These are phyloP conservation scores for Chromoteleia sp. DNA, from an alignment of 2,888 invertebrate species.

Conservation along the genomic window DNA sequence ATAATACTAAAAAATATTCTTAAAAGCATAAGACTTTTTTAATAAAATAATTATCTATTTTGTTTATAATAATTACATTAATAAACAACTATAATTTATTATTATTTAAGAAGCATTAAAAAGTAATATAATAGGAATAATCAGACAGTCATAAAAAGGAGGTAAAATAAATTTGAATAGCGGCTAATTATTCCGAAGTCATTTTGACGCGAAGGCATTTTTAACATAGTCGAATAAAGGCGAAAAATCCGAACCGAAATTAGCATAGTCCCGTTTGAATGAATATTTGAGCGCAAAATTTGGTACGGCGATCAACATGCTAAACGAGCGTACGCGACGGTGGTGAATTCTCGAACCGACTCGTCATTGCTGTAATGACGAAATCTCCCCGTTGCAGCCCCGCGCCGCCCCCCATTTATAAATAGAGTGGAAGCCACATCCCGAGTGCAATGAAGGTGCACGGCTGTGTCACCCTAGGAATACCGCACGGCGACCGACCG, in stretches of 20 bases:
- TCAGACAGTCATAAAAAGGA: neutral
- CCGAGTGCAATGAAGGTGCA: slow-evolving; percentile 69
- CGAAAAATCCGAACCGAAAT: neutral
- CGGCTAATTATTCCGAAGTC: neutral
- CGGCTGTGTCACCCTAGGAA: slow-evolving; percentile 67
- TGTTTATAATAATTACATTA: no score
- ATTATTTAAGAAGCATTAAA: neutral
- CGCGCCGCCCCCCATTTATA: slow-evolving; percentile 70
- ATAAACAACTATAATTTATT: no score
- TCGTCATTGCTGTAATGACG: slow-evolving; percentile 68
- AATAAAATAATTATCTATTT: no score
- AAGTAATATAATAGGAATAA: neutral
- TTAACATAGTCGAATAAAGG: neutral
- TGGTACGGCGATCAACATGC: slow-evolving; percentile 41
- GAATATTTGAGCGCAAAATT: slow-evolving; percentile 40
- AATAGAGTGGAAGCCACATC: slow-evolving; percentile 67
- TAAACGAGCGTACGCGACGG: slow-evolving; percentile 42
- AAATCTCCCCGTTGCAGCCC: slow-evolving; percentile 69
- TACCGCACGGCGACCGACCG: slow-evolving; percentile 60
- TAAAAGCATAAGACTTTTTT: no score
- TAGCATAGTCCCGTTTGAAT: slow-evolving; percentile 16
- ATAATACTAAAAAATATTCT: no score
- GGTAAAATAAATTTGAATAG: neutral
- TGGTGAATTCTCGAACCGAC: slow-evolving; percentile 65
- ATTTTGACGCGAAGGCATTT: neutral